Evolutionary conservation across 1,140 invertebrate species (phyloP).

Genomic region (Augochlora pura): DNA sequence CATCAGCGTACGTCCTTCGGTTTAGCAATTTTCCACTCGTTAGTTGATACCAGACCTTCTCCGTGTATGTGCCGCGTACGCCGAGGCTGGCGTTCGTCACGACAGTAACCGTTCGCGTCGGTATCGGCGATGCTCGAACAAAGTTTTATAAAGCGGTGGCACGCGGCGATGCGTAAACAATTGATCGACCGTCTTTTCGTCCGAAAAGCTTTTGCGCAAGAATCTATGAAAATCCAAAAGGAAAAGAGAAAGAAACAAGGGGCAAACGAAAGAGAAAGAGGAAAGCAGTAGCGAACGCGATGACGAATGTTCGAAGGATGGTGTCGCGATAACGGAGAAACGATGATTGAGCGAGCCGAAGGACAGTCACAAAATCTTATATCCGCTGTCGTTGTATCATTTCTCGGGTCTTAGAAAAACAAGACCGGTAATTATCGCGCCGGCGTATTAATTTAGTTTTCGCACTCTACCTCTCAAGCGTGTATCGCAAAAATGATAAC

Average conservation of each 20-base stretch:
- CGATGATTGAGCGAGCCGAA: background rate
- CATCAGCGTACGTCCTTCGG: background rate
- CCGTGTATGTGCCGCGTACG: background rate
- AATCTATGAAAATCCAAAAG: too few species aligned
- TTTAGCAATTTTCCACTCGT: background rate
- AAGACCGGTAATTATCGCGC: slow-evolving; percentile 18
- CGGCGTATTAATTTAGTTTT: slow-evolving; percentile 21
- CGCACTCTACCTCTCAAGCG: slow-evolving; percentile 47
- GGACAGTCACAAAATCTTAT: background rate
- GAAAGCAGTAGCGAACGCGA: too few species aligned
- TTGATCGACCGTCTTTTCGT: background rate
- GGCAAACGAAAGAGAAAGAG: too few species aligned
- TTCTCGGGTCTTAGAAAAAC: slow-evolving; percentile 30
- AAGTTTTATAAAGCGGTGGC: background rate
- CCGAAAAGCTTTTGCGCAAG: background rate
- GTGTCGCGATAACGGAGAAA: background rate
- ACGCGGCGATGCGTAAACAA: background rate
- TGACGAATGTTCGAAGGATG: too few species aligned
- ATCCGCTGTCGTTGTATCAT: slow-evolving; percentile 2
- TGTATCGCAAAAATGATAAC: background rate
- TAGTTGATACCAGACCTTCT: background rate
- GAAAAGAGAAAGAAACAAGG: too few species aligned
- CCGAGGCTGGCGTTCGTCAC: background rate
- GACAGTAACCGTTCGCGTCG: background rate
- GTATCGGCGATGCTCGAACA: background rate